Base-by-base conservation (phyloP, 2,113 vertebrate genomes). In the Lonchura striata region DNA sequence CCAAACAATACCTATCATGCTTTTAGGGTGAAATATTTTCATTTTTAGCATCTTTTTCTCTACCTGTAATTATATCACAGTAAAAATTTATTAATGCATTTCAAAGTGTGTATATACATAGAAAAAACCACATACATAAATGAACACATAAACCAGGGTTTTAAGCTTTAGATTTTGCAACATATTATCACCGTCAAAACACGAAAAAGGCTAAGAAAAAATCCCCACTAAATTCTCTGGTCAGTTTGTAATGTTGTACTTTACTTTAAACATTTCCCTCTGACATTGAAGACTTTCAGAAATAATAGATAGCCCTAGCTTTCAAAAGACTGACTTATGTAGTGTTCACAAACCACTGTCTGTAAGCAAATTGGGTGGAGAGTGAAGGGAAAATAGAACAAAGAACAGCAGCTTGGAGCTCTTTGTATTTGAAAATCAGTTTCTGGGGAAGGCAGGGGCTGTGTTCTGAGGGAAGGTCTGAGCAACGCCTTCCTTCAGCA, bases 381-480 rank as follows among this genome's bases (percentile, higher is more conserved):
- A 4, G 9, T 49, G 82, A 72, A 12, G 27, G 23, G 25, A 61
- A 80, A 86, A 57, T 6, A 41, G 37, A 77, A 49, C 30, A 69
- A 86, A 49, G 16, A 46, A 33, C 25, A 90, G 20, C 19, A 90
- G 50, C 15, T 53, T 57, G 46, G 64, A 66, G 42, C 15, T 72
- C 10, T 80, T 64, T 74, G 50, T 31, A 13, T 75, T 57, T 84
- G 28, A 71, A 64, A 52, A 14, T 35, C 39, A 15, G 14, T 47
- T 90, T 86, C 42, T 61, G 30, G 39, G 39, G 39, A 41, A 10
- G 13, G 25, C 1, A 44, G 27, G 13, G 25, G 16, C n/a, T 76
- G 3, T 0, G 1, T 14, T 88, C 22, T 1, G 3, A 33, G 54
- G 1, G 2, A 9, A 46, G 27, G 65, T 72, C 44, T 6, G 7